These are phyloP conservation scores for Drosophila falleni DNA, from an alignment of 2,888 invertebrate genomes.

Conservation along the genomic window DNA sequence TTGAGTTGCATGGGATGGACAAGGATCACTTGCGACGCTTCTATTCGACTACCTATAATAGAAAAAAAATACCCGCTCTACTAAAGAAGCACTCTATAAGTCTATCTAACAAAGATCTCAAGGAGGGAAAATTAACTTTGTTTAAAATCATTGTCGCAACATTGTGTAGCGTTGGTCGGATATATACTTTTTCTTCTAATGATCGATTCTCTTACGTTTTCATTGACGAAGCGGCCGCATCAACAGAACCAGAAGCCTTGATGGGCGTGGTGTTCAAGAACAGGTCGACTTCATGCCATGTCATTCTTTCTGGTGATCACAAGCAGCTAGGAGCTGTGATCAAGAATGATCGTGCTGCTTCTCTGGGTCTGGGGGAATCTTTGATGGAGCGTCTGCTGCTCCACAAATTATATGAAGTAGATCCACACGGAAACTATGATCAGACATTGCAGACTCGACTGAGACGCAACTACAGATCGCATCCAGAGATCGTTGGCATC, in stretches of 20 bases:
- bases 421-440: constrained; percentile 84
- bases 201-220: constrained; percentile 87
- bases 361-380: constrained; percentile 85
- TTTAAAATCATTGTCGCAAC: constrained; percentile 10
- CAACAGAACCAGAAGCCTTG: constrained; percentile 89
- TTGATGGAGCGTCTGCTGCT: constrained; percentile 90
- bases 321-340: constrained; percentile 90
- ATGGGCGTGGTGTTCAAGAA: constrained; percentile 86
- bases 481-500: constrained; percentile 88
- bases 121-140: not conserved
- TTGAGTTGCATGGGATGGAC: not conserved
- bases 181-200: not conserved
- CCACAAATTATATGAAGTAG: constrained; percentile 83
- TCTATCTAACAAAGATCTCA: not conserved
- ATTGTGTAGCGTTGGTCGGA: constrained; percentile 6
- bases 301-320: constrained; percentile 91
- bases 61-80: not conserved
- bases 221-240: constrained; percentile 92
- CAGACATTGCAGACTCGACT: constrained; percentile 90
- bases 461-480: constrained; percentile 90
- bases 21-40: not conserved
- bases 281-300: constrained; percentile 82
- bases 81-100: not conserved
- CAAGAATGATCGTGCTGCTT: constrained; percentile 79
- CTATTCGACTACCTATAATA: not conserved